Percentiles rank a stretch among this genome's conserved stretches.
Evolutionary conservation across 2,113 vertebrate species (phyloP).

Genomic region (Gobiocypris rarus): DNA sequence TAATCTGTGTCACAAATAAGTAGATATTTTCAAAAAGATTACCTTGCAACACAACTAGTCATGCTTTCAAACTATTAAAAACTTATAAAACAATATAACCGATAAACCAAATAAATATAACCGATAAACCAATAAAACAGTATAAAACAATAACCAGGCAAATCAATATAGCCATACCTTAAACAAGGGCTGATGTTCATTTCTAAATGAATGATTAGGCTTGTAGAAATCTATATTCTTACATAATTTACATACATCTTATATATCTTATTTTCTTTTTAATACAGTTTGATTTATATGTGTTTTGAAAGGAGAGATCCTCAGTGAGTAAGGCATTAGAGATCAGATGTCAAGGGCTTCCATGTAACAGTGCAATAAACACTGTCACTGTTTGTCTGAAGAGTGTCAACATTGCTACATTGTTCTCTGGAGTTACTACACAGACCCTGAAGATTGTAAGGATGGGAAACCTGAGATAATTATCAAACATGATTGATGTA

Average conservation of each 20-base stretch:
- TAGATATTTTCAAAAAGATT: neutral
- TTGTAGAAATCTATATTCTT: neutral
- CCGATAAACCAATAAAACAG: no score
- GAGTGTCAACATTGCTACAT: slow-evolving; percentile 5
- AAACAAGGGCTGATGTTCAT: neutral
- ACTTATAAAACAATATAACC: no score
- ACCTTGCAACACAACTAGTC: neutral
- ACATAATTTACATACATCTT: neutral
- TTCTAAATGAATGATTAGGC: neutral
- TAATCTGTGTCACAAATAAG: neutral
- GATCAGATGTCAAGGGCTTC: neutral
- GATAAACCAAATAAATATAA: no score
- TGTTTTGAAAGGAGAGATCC: neutral
- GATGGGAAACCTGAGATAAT: neutral
- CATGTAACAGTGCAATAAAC: neutral
- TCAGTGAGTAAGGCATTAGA: neutral
- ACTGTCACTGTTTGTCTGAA: neutral
- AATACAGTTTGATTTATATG: neutral
- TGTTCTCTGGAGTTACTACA: slow-evolving; percentile 28
- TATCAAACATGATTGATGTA: neutral
- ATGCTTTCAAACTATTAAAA: neutral
- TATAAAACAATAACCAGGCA: neutral
- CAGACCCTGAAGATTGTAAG: neutral
- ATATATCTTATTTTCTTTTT: neutral
- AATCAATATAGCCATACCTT: neutral